A percentile compares a stretch with the other conserved stretches of the same genome.
These are phyloP conservation scores for Leptinotarsa undecemlineata DNA, from an alignment of 1,140 invertebrate genomes.

Conservation along the genomic window DNA sequence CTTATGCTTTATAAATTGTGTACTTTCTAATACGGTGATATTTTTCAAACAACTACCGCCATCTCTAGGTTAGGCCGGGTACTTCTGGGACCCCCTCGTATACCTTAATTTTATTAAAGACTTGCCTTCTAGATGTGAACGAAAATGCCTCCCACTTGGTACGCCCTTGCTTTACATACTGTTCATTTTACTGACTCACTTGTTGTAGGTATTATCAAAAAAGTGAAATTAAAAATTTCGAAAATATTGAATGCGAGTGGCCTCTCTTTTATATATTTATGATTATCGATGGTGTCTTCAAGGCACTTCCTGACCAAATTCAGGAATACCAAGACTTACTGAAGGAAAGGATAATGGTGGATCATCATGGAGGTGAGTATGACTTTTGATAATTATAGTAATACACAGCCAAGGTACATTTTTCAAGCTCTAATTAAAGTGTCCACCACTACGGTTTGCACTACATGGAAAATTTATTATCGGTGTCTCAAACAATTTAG, in stretches of 20 bases:
- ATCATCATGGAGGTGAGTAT: slow-evolving; percentile 75
- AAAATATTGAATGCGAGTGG: slow-evolving; percentile 97
- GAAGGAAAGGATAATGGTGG: slow-evolving; percentile 70
- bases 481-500: too few species aligned
- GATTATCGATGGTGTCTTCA: slow-evolving; percentile 94
- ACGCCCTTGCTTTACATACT: neutral
- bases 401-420: too few species aligned
- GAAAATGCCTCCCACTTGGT: too few species aligned
- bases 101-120: too few species aligned
- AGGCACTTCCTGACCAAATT: slow-evolving; percentile 86
- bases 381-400: too few species aligned
- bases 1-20: too few species aligned
- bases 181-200: neutral
- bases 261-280: slow-evolving; percentile 94
- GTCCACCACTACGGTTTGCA: too few species aligned
- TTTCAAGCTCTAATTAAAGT: too few species aligned
- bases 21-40: neutral
- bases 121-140: too few species aligned
- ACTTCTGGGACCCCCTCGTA: too few species aligned
- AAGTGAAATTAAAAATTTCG: slow-evolving; percentile 84
- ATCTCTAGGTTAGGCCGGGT: too few species aligned
- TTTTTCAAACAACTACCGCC: neutral
- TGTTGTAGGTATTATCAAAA: slow-evolving; percentile 61
- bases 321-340: slow-evolving; percentile 88
- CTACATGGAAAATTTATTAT: too few species aligned